A percentile compares a stretch with the other conserved stretches of the same genome.
These are phyloP conservation scores for Mirza zaza DNA, from an alignment of 2,113 vertebrate genomes.

Conservation along the genomic window DNA sequence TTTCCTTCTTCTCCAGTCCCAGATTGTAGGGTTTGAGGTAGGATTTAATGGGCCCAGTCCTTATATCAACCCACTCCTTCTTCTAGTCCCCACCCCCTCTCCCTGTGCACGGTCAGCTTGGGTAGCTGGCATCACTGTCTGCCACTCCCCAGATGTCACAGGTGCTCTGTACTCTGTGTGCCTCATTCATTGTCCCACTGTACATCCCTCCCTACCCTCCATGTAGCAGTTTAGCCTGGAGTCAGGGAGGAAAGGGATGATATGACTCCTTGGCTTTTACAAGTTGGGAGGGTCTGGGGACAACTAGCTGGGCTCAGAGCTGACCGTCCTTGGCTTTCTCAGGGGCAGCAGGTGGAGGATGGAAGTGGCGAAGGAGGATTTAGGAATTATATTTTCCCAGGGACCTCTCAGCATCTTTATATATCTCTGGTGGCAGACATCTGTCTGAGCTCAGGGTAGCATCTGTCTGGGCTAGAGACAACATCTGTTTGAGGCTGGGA, in stretches of 20 bases:
- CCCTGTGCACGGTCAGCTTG: neutral
- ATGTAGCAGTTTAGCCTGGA: neutral
- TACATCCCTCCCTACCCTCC: neutral
- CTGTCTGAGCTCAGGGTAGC: constrained; percentile 72
- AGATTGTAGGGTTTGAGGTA: neutral
- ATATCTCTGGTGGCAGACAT: constrained; percentile 74
- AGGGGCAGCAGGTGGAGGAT: neutral
- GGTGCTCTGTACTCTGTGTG: neutral
- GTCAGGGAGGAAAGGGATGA: neutral
- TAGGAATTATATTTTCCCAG: constrained; percentile 69
- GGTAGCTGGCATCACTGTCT: neutral
- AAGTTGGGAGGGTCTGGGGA: neutral
- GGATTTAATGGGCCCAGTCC: neutral
- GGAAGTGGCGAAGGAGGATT: constrained; percentile 13
- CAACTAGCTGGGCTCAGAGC: neutral
- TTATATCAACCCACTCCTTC: neutral
- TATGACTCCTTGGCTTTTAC: neutral
- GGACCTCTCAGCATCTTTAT: constrained; percentile 64
- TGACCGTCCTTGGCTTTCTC: constrained; percentile 19
- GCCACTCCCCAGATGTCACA: neutral
- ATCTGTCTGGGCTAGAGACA: constrained; percentile 73
- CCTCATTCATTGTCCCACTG: neutral
- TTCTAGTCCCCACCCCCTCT: neutral
- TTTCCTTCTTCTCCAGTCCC: neutral
- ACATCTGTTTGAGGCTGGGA: constrained; percentile 76